Evolutionary conservation across 92 coral and sea anemone genomes (phyloP).

Genomic region (Zoanthus sociatus): DNA sequence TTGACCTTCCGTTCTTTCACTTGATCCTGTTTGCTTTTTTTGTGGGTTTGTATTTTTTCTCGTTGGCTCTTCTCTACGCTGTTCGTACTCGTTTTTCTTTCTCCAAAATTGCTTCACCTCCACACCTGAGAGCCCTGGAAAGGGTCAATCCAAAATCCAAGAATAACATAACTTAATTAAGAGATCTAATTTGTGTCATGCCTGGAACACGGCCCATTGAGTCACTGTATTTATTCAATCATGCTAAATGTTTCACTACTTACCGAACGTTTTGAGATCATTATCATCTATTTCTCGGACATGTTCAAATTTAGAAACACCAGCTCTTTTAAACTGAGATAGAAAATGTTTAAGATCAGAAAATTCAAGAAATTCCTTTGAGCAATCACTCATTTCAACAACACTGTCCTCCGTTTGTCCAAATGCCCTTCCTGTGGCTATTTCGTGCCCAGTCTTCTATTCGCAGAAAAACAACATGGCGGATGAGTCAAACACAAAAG

Average conservation of each 20-base stretch:
- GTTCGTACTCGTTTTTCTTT: background rate
- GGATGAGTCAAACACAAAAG: background rate
- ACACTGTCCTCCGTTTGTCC: background rate
- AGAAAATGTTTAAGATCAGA: conserved; percentile 2
- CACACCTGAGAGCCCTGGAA: background rate
- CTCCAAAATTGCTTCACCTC: conserved; percentile 4
- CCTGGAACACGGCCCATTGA: background rate
- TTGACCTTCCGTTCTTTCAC: too few relatives aligned
- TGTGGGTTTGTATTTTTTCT: too few relatives aligned
- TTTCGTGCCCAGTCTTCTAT: background rate
- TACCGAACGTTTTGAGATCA: conserved; percentile 23
- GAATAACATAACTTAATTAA: background rate
- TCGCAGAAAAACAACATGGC: conserved; percentile 6
- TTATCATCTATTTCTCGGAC: conserved; percentile 6
- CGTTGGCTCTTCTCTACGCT: background rate
- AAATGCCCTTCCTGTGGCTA: too few relatives aligned
- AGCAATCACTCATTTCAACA: conserved; percentile 4
- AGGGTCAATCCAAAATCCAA: background rate
- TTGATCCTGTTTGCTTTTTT: too few relatives aligned
- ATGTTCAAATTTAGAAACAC: too few relatives aligned
- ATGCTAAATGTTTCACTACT: too few relatives aligned
- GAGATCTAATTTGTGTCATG: background rate
- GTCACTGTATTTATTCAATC: too few relatives aligned
- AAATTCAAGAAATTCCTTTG: conserved; percentile 27
- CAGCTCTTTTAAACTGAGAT: background rate